A percentile compares a stretch with the other conserved stretches of the same genome.
Conservation (phyloP, 2,888 invertebrate genomes). For the Standfussiana lucernea region DNA sequence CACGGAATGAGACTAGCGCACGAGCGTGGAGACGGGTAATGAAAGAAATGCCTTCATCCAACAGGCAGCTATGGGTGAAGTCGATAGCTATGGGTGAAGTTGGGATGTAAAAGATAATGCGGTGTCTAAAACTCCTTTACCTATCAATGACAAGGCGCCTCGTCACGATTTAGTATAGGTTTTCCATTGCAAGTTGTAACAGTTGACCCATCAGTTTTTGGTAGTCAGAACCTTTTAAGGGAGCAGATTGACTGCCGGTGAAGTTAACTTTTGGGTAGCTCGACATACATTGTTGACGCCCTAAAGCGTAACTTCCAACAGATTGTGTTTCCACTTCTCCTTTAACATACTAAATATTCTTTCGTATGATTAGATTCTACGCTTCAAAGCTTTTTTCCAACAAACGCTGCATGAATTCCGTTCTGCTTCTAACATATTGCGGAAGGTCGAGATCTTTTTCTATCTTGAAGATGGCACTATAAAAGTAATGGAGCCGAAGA, state of each 20-base stretch:
- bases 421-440: slow-evolving; percentile 92
- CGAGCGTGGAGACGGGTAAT: not conserved
- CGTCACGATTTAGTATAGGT: no score
- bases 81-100: not conserved
- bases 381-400: slow-evolving; percentile 95
- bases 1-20: not conserved
- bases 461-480: slow-evolving; percentile 98
- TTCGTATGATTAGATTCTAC: slow-evolving; percentile 91
- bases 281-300: not conserved
- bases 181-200: not conserved
- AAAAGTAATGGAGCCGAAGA: slow-evolving; percentile 95
- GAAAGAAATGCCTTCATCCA: not conserved
- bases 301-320: not conserved
- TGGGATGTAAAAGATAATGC: not conserved
- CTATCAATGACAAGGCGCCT: no score
- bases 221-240: not conserved
- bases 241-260: not conserved
- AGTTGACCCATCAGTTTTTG: not conserved
- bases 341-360: not conserved
- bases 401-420: slow-evolving; percentile 95
- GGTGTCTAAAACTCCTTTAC: not conserved
- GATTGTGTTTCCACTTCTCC: not conserved
- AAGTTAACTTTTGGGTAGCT: not conserved
- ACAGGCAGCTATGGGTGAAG: not conserved
- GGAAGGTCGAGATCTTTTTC: slow-evolving; percentile 95